These are phyloP conservation scores for Psittacus erithacus DNA, from an alignment of 2,113 vertebrate species.

Conservation along the genomic window DNA sequence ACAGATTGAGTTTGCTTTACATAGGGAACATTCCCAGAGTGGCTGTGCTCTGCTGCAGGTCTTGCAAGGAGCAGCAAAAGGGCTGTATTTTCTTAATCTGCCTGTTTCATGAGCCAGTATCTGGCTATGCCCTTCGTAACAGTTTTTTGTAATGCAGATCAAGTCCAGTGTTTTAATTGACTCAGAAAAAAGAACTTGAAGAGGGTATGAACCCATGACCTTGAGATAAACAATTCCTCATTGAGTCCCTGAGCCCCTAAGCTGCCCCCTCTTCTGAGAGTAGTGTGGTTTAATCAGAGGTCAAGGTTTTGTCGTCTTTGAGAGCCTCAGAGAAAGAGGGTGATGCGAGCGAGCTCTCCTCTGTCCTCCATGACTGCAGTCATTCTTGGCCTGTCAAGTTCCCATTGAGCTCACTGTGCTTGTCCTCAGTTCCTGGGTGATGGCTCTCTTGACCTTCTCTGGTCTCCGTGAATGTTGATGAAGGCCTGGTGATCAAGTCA, in stretches of 20 bases:
- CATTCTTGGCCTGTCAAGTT: constrained; percentile 45
- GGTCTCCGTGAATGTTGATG: constrained; percentile 2
- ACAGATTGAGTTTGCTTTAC: rapidly evolving
- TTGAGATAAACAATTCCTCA: constrained; percentile 49
- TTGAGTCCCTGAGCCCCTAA: neutral
- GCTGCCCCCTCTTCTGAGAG: neutral
- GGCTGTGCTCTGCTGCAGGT: neutral
- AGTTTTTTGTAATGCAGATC: neutral
- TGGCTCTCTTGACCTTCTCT: constrained; percentile 52
- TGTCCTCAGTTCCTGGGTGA: constrained; percentile 8
- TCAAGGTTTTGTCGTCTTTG: constrained; percentile 35
- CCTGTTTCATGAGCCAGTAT: neutral
- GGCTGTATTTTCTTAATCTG: neutral
- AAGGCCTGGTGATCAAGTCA: neutral
- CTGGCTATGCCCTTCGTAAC: neutral
- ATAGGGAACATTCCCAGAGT: neutral
- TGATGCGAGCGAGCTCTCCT: rapidly evolving
- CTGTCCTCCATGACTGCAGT: neutral
- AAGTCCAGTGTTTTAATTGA: constrained; percentile 40
- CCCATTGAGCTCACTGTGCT: neutral
- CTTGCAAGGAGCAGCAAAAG: neutral
- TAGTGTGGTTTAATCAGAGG: neutral
- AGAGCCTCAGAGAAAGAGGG: constrained; percentile 7
- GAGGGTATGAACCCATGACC: constrained; percentile 46
- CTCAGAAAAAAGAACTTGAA: constrained; percentile 27